phyloP scores from a whole-genome alignment of 1,140 invertebrate genomes.

The Pseudomyrmex concolor region DNA sequence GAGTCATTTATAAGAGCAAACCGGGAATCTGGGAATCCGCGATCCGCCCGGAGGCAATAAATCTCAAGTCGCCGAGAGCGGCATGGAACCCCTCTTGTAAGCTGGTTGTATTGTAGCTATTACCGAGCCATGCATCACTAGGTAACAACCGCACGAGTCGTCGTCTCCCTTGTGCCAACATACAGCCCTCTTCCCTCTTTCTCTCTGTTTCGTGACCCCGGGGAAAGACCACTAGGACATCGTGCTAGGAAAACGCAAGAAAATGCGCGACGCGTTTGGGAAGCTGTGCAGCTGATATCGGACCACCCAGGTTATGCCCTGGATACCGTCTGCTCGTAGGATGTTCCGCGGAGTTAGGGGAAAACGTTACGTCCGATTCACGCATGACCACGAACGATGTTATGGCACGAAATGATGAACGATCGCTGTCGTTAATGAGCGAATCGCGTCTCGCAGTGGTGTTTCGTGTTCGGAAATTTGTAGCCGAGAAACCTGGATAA shows the following conservation, averaged over 20 bases:
- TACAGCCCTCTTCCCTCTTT: conserved; percentile 35
- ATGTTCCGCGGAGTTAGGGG: conserved; percentile 60
- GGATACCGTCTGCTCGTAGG: conserved; percentile 37
- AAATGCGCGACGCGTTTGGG: conserved; percentile 77
- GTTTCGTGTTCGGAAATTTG: conserved; percentile 25
- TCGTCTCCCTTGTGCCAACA: conserved; percentile 62
- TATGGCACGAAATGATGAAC: conserved; percentile 33
- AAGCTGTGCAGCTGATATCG: conserved; percentile 82
- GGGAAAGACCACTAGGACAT: conserved; percentile 67
- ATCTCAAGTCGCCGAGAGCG: conserved; percentile 81
- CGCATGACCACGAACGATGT: conserved; percentile 46
- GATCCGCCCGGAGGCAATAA: conserved; percentile 84
- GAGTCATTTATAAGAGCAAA: conserved; percentile 85
- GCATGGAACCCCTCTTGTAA: conserved; percentile 83
- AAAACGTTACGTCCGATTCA: conserved; percentile 67
- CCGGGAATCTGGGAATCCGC: conserved; percentile 85
- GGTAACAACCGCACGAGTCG: conserved; percentile 81
- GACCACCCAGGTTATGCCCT: conserved; percentile 83
- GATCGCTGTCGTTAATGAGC: conserved; percentile 51
- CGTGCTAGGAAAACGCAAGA: conserved; percentile 66
- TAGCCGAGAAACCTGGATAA: conserved; percentile 6
- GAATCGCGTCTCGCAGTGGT: conserved; percentile 37
- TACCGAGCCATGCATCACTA: conserved; percentile 85
- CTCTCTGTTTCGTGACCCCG: conserved; percentile 55
- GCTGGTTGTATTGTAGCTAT: conserved; percentile 85